Base-by-base conservation (phyloP, 2,888 invertebrate species). In the Phortica magna region DNA sequence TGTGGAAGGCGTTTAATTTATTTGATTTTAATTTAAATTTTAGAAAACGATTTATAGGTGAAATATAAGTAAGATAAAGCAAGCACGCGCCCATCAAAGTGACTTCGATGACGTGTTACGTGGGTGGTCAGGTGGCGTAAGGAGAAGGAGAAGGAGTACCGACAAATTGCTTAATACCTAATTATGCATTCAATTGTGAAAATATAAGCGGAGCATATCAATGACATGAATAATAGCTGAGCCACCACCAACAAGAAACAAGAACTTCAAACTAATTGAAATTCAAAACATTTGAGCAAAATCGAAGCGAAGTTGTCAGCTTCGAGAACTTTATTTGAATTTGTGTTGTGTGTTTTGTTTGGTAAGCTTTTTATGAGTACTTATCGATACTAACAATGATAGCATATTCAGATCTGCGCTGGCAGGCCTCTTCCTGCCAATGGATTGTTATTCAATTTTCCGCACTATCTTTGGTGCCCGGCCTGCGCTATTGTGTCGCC, bases 1-100 rank as follows among this genome's bases (percentile, higher is more conserved):
- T 88, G n/a, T 82, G 88, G 85, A 87, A 88, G 87, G 87, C 88
- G 88, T 88, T 88, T 87, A 88, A 86, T 86, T 88, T 88, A 86
- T 86, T 88, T 85, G 85, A 82, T 87, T 86, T 88, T 84, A 88
- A 88, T 86, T 88, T 88, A 83, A 86, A 86, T 86, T 88, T 88
- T 83, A 84, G 80, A 81, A 87, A 77, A 82, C 85, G 87, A 83
- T 88, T 88, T 85, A 87, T 87, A 87, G 85, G 84, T 84, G n/a
- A 82, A 87, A 85, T 22, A 61, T 4, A 6, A 61, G 22, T 19
- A 22, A 7, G 1, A 61, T 14, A 53, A 12, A 39, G 14, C 14
- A 71, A 55, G n/a, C 22, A 68, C 14, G 42, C 68, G 9, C 22
- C 7, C 4, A 14, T 64, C 41, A 67, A 67, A 42, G 4, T 5